Percentiles rank a stretch among this genome's conserved stretches.
Evolutionary conservation across 2,797 vertebrate species (phyloP).

Genomic region (Neosalanx taihuensis): DNA sequence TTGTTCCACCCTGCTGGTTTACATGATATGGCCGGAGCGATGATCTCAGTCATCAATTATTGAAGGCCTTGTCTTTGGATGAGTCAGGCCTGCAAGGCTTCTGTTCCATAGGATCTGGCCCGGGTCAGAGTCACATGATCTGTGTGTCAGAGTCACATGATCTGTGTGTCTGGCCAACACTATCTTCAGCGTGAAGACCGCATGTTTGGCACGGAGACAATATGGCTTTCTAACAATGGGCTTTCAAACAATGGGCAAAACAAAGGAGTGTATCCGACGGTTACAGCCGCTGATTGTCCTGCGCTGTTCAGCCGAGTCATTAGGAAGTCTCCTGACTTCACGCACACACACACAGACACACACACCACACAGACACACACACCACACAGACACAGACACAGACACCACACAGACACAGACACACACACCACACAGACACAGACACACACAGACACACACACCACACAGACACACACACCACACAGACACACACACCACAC

Average conservation of each 20-base stretch:
- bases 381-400: too few relatives aligned
- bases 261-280: constrained; percentile 21
- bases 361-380: too few relatives aligned
- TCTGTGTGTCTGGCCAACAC: constrained; percentile 26
- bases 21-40: constrained; percentile 10
- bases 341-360: too few relatives aligned
- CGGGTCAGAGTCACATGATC: constrained; percentile 44
- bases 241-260: constrained; percentile 27
- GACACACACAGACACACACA: too few relatives aligned
- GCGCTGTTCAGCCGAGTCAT: constrained; percentile 4
- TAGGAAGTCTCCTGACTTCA: constrained; percentile 1
- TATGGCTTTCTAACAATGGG: constrained; percentile 23
- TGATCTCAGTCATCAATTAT: constrained; percentile 37
- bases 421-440: too few relatives aligned
- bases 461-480: too few relatives aligned
- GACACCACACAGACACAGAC: too few relatives aligned
- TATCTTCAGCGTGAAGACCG: constrained; percentile 36
- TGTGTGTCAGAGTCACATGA: constrained; percentile 42
- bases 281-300: constrained; percentile 20
- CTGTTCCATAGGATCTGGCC: constrained; percentile 23
- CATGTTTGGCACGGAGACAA: constrained; percentile 39
- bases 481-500: too few relatives aligned
- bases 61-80: constrained; percentile 39
- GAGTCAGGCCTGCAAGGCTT: constrained; percentile 40
- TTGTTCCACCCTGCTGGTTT: constrained; percentile 5